phyloP scores from a whole-genome alignment of 1,140 invertebrate species.

The Rhynchophorus ferrugineus region DNA sequence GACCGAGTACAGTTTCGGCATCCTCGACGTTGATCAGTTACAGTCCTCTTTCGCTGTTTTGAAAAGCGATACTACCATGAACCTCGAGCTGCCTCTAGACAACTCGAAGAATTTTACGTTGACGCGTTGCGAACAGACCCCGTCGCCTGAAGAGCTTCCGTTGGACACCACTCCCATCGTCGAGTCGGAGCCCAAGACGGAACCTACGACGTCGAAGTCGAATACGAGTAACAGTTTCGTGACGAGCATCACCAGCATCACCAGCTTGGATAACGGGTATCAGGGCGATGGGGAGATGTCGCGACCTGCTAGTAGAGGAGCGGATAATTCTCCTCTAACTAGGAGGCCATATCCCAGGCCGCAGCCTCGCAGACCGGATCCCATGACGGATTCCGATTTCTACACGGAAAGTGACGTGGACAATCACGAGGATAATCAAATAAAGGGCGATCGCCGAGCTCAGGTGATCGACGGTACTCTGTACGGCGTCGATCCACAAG shows the following conservation, averaged over 20 bases:
- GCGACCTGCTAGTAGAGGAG: conserved; percentile 64
- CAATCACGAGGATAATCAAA: conserved; percentile 62
- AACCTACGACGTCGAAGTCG: conserved; percentile 48
- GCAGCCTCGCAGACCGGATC: conserved; percentile 56
- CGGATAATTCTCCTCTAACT: conserved; percentile 55
- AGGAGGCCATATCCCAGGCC: conserved; percentile 35
- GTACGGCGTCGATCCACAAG: conserved; percentile 55
- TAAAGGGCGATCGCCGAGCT: conserved; percentile 56
- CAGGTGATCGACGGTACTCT: conserved; percentile 78
- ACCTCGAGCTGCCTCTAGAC: conserved; percentile 51
- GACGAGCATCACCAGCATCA: conserved; percentile 76
- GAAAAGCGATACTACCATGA: conserved; percentile 47
- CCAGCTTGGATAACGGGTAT: conserved; percentile 77
- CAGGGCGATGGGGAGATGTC: conserved; percentile 81
- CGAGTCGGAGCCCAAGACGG: conserved; percentile 47
- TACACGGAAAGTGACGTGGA: conserved; percentile 82
- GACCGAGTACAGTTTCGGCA: conserved; percentile 34
- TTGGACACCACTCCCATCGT: conserved; percentile 53
- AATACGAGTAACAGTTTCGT: conserved; percentile 64
- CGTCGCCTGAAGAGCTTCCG: conserved; percentile 73
- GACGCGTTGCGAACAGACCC: conserved; percentile 60
- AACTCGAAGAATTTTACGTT: conserved; percentile 23
- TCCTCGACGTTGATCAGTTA: conserved; percentile 32
- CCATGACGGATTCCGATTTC: conserved; percentile 84
- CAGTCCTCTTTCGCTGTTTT: conserved; percentile 27